These are phyloP conservation scores for Sula dactylatra DNA, from an alignment of 2,113 vertebrate species.

Conservation along the genomic window DNA sequence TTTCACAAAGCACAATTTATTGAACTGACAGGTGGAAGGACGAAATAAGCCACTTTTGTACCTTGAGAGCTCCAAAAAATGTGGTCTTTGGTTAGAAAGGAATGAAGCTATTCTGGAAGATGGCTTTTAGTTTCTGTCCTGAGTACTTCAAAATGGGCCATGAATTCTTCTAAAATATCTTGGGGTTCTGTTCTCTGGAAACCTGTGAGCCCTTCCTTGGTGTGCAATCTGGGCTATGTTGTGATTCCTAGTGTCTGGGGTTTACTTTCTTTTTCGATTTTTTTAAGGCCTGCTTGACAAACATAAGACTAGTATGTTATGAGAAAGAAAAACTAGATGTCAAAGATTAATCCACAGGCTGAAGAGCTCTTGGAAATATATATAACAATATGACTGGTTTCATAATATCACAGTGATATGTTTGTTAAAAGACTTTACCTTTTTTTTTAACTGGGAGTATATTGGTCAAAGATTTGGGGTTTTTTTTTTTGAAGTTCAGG, in stretches of 20 bases:
- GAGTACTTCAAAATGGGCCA: background rate
- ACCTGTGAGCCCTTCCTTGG: accelerated
- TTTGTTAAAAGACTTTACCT: background rate
- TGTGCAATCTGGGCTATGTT: background rate
- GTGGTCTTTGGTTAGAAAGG: background rate
- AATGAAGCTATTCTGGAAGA: background rate
- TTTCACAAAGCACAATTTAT: background rate
- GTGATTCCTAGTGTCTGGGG: background rate
- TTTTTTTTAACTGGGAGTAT: background rate
- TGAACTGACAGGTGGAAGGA: background rate
- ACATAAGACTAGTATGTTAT: background rate
- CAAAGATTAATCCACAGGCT: background rate
- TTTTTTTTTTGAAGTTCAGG: background rate
- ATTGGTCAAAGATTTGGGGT: background rate
- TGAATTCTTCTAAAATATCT: background rate
- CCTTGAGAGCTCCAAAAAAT: background rate
- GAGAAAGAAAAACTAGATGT: background rate
- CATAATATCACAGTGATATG: background rate
- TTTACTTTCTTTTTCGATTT: background rate
- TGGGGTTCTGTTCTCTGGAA: background rate
- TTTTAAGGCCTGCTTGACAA: background rate
- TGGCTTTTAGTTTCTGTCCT: background rate
- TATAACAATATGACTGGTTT: background rate
- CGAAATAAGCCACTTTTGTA: background rate
- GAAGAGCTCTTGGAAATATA: background rate